These are phyloP conservation scores for Eleginops maclovinus DNA, from an alignment of 2,113 vertebrate genomes.

Conservation along the genomic window DNA sequence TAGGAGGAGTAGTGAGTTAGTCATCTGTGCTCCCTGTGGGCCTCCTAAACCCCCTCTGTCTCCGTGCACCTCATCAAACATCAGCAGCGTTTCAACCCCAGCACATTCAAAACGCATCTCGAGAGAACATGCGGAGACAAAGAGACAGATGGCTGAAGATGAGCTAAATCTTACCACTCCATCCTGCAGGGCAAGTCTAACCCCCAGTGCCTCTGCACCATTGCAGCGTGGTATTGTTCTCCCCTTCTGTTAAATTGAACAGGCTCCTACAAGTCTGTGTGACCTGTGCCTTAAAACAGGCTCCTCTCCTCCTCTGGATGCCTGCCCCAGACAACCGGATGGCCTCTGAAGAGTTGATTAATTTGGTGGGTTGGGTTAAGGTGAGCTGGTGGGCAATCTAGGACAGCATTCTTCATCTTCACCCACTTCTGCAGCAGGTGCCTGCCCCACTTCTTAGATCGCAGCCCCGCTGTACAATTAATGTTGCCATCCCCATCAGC, in stretches of 20 bases:
- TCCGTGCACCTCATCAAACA: conserved; percentile 78
- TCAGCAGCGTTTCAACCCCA: conserved; percentile 72
- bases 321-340: conserved; percentile 68
- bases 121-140: conserved; percentile 60
- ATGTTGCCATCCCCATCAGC: conserved; percentile 70
- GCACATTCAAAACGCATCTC: conserved; percentile 66
- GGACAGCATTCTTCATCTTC: conserved; percentile 85
- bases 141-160: conserved; percentile 77
- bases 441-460: conserved; percentile 82
- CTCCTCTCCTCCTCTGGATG: conserved; percentile 47
- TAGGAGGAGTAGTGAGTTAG: conserved; percentile 80
- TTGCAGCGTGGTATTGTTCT: conserved; percentile 14
- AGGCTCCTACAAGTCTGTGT: conserved; percentile 63
- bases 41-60: conserved; percentile 60
- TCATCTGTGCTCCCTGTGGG: conserved; percentile 75
- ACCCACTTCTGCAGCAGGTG: conserved; percentile 85
- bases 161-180: conserved; percentile 53
- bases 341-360: conserved; percentile 80
- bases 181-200: conserved; percentile 59
- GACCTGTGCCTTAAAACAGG: conserved; percentile 67
- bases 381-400: conserved; percentile 81
- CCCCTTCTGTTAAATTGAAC: conserved; percentile 25
- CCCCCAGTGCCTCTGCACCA: conserved; percentile 31
- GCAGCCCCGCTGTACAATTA: conserved; percentile 77
- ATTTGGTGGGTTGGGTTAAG: conserved; percentile 74